Percentiles rank a stretch among this genome's conserved stretches.
These are phyloP conservation scores for Antedon mediterranea DNA, from an alignment of 53 echinoderm and acorn worm species.

Conservation along the genomic window DNA sequence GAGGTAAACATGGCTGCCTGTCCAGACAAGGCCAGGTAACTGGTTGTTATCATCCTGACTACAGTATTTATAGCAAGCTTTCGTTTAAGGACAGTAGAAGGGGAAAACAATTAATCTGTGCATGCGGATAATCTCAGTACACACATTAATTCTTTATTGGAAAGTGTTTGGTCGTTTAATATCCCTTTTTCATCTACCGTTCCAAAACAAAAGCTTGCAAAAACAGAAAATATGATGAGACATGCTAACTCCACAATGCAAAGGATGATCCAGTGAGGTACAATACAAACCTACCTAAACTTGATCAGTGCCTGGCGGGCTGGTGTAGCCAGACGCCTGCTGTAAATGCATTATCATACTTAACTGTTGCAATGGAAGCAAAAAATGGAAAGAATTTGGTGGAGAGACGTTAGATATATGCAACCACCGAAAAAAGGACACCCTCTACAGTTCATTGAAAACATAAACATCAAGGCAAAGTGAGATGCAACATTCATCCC, in stretches of 20 bases:
- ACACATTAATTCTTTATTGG: too few relatives aligned
- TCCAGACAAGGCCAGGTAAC: too few relatives aligned
- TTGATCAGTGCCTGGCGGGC: slow-evolving; percentile 96
- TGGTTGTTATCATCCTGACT: too few relatives aligned
- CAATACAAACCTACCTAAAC: slow-evolving; percentile 3
- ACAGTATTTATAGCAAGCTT: too few relatives aligned
- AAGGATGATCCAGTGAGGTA: neutral
- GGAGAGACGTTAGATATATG: neutral
- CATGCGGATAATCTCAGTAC: too few relatives aligned
- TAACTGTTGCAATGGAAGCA: slow-evolving; percentile 53
- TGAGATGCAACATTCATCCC: neutral
- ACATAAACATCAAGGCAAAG: neutral
- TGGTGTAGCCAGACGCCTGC: slow-evolving; percentile 97
- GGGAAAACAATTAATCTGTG: too few relatives aligned
- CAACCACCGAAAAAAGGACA: neutral
- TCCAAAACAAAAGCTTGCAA: too few relatives aligned
- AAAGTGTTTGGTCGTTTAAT: too few relatives aligned
- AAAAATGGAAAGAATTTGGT: slow-evolving; percentile 24
- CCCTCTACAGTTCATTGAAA: neutral
- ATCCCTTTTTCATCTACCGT: too few relatives aligned
- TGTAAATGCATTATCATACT: slow-evolving; percentile 99
- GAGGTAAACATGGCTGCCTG: too few relatives aligned
- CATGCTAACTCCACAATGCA: neutral
- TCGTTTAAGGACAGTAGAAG: too few relatives aligned
- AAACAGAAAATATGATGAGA: too few relatives aligned